These are phyloP conservation scores for Riptortus pedestris DNA, from an alignment of 1,140 invertebrate species.

Conservation along the genomic window DNA sequence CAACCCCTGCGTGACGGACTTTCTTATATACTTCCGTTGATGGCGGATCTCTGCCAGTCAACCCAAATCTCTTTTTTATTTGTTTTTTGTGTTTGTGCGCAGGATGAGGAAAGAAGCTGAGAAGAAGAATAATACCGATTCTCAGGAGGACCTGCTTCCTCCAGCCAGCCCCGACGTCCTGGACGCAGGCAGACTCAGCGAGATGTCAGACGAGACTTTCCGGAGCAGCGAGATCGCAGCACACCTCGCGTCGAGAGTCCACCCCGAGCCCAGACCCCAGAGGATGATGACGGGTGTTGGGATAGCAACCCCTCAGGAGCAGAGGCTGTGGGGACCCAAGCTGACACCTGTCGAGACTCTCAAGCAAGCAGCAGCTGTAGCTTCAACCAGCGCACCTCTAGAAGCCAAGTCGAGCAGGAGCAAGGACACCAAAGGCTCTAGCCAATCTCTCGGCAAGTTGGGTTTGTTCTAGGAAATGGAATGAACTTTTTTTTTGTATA, in stretches of 20 bases:
- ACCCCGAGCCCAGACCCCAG: not conserved
- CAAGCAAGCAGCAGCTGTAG: not conserved
- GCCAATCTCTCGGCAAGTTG: not conserved
- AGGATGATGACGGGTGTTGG: not conserved
- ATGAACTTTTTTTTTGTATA: too few species aligned
- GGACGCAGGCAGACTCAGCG: not conserved
- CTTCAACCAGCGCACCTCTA: not conserved
- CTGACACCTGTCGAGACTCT: not conserved
- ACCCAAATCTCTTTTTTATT: not conserved
- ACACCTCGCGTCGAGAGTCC: too few species aligned
- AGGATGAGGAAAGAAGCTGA: slow-evolving; percentile 6
- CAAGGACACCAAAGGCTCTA: not conserved
- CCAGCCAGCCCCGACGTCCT: not conserved
- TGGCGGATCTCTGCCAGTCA: too few species aligned
- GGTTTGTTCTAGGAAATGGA: too few species aligned
- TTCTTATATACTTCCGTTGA: too few species aligned
- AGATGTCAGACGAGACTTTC: too few species aligned
- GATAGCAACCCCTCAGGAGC: not conserved
- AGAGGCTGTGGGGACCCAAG: not conserved
- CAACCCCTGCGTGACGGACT: too few species aligned
- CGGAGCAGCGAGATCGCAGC: too few species aligned
- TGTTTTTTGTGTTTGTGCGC: not conserved
- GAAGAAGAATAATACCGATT: not conserved
- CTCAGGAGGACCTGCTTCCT: not conserved
- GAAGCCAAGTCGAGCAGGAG: not conserved